Base-by-base conservation (phyloP, 1,140 invertebrate species). In the Musca domestica region DNA sequence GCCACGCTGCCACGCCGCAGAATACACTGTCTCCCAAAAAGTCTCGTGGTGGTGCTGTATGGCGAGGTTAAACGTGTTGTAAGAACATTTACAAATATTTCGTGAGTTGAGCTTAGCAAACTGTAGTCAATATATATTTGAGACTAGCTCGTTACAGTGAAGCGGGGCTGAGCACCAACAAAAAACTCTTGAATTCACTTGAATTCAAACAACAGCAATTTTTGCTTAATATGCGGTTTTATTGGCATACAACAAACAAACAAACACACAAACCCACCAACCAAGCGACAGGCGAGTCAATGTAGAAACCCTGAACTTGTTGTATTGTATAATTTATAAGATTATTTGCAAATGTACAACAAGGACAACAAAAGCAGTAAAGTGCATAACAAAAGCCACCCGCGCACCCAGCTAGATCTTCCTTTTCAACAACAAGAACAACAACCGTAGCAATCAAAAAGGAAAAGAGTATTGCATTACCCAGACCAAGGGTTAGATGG, bases 61-160 rank as follows among this genome's bases (percentile, higher is more conserved):
- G 23, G 23, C 52, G 27, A 61, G 56, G 27, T 34, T 61, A 61
- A 61, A 61, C 27, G 56, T 61, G 56, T 61, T 34, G 56, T 34
- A 34, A 61, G 27, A 61, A 61, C 17, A 20, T 61, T 61, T 34
- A 61, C 17, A 61, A 61, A 34, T 34, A 61, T 61, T 61, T 61
- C 56, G 56, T 61, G 56, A 61, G 56, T 34, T 27, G 34, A 34
- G 34, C 56, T 41, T 10, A 41, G 34, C 52, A 56, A 56, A 56
- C 14, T 19, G 51, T 23, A 56, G 7, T 41, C 56, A 61, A 34
- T 34, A 34, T 34, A 41, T 20, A 41, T 41, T 34, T 17, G 17
- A 61, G 2, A 19, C 19, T 1, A 19, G 22, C n/a, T 34, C 34
- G 56, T 61, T 17, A 61, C n/a, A 41, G 6, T 20, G 56, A 61